Evolutionary conservation across 2,888 invertebrate genomes (phyloP), one percentile per base, ranked within the genome.

Genomic region (Deilephila elpenor): DNA sequence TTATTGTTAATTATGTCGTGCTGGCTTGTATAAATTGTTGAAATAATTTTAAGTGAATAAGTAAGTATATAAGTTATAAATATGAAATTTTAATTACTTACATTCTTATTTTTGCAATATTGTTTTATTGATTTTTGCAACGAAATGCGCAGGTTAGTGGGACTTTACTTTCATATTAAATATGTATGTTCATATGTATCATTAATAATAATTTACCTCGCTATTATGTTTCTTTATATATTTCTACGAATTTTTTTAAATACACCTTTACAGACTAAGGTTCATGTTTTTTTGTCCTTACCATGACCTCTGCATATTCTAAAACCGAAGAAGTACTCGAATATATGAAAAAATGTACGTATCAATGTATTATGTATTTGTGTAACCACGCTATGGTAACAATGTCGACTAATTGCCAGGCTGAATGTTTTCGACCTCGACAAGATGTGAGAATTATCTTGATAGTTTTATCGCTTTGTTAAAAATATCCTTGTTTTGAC

Each of bases 11-110:
- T 56, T 59, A 25, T 20, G 37, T 64, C 64, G 19, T 64, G 62
- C 70, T 44, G 64, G 74, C 59, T 70, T 74, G 73, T 76, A 74
- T 73, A 71, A 72, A 73, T 75, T 74, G 75, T 76, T 75, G 71
- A 71, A 59, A 62, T 74, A 74, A 53, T 75, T 25, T 71, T 73
- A 73, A 73, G 73, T 73, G 70, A 61, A 71, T 73, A 71, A 72
- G 56, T 64, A 56, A 19, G 29, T 70, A 72, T 34, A 53, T 62
- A 72, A 64, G 61, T 72, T 62, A 34, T 64, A 59, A 59, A 56
- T 64, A 72, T 67, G 56, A 34, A 72, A 34, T 11, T 64, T 71
- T 29, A 17, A 67, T 67, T 51, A 44, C 11, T 67, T 67, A 17
- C 44, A 14, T 67, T 64, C 29, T 62, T 34, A 62, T 67, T 51